A percentile compares a stretch with the other conserved stretches of the same genome.
Evolutionary conservation across 92 coral and sea anemone genomes (phyloP).

Genomic region (Pocillopora grandis): DNA sequence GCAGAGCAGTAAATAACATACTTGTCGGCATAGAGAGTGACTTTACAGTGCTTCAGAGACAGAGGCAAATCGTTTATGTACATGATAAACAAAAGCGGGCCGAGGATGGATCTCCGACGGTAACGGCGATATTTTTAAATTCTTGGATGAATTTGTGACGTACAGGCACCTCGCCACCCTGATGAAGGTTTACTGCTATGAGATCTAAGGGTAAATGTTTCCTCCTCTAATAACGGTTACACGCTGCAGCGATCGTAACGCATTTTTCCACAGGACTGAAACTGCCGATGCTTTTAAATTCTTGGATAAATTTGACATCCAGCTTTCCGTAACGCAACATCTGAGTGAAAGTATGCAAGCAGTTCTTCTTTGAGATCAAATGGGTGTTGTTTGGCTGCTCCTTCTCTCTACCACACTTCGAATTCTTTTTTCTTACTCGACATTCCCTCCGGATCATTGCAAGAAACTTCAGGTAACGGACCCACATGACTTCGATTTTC

Average conservation of each 20-base stretch:
- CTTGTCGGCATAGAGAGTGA: too few relatives aligned
- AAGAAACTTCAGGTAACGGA: not conserved
- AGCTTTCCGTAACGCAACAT: not conserved
- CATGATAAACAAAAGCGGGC: too few relatives aligned
- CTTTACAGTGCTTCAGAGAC: too few relatives aligned
- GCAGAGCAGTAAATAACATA: too few relatives aligned
- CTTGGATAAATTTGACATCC: not conserved
- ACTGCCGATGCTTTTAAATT: not conserved
- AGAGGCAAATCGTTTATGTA: too few relatives aligned
- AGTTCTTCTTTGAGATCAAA: not conserved
- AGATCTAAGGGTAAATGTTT: not conserved
- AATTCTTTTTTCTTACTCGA: not conserved
- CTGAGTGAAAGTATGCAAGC: not conserved
- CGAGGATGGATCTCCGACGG: too few relatives aligned
- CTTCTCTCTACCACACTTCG: not conserved
- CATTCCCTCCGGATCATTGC: not conserved
- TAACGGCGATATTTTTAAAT: too few relatives aligned
- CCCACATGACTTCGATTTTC: not conserved
- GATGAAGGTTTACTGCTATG: not conserved
- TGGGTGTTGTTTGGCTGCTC: not conserved
- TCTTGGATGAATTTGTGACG: too few relatives aligned
- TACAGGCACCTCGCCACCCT: not conserved
- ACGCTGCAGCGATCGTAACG: conserved; percentile 15
- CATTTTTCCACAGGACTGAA: not conserved
- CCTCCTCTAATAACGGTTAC: not conserved